Base-by-base conservation (phyloP, 2,113 vertebrate species). In the Megaleporinus macrocephalus region DNA sequence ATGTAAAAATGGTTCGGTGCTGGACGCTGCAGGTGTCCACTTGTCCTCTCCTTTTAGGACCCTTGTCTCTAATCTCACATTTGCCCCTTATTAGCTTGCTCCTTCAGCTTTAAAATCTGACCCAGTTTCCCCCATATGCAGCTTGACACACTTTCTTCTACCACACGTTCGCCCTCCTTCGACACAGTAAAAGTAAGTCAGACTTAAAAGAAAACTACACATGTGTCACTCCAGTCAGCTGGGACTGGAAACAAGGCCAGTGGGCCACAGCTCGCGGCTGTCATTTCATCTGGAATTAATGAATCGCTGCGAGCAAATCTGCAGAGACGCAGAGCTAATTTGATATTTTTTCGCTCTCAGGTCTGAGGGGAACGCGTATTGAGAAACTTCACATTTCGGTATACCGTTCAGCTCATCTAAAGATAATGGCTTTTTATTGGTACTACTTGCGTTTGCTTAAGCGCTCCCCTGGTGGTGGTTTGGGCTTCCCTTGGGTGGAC, bases 141-240 rank as follows among this genome's bases (percentile, higher is more conserved):
- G 55, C 84, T 59, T 91, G 92, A 92, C 93, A 93, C 89, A 93
- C 89, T 93, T 93, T 89, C 69, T 75, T 9, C 62, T 79, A 79
- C 18, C 78, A 88, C 89, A 90, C 90, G 81, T 87, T 79, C 74
- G 81, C 70, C 61, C 79, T 81, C 59, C 55, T 78, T 76, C 57
- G 24, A 85, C 84, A 82, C 86, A 68, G 84, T 4, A 65, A 87
- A 93, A 94, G 93, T 94, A 94, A 94, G 92, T 94, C 92, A 95
- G 93, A 93, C 94, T 94, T 94, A 94, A 94, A 94, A 94, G 93
- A 94, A 94, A 93, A 90, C 88, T 89, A 85, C 84, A 84, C 85
- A 92, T 89, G 92, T 94, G 89, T 91, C 84, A 86, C 77, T 24
- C 49, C 57, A 84, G 87, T 85, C 92, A 5, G 70, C 47, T 66